Base-by-base conservation (phyloP, 2,113 vertebrate genomes). In the Carassius auratus region DNA sequence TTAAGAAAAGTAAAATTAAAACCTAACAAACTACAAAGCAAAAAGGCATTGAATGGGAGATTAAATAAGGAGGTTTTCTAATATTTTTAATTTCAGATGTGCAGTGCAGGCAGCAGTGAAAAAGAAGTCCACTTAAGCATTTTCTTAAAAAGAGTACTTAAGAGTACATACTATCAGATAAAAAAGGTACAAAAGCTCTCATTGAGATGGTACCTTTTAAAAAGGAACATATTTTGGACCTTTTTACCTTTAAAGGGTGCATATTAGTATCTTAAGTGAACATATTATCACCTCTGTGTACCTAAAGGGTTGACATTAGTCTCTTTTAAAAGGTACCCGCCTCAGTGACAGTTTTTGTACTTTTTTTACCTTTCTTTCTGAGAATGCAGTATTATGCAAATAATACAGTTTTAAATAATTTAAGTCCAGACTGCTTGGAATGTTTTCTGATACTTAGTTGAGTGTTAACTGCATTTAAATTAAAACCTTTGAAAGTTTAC, bases 1-100 rank as follows among this genome's bases (percentile, higher is more conserved):
- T 81, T 30, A 81, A 64, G 26, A 81, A 68, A 68, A 81, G 17
- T 81, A 10, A 81, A 81, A 68, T 52, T 81, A 81, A 66, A 81
- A 21, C 79, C 42, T 50, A 33, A 26, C 26, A 68, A 23, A 4
- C 33, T 14, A 80, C n/a, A 76, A 76, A 76, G 23, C 74, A n/a
- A 75, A 50, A 75, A n/a, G 10, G 23, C 36, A 50, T 30, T 30
- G 23, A 13, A 55, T 33, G 6, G 19, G 13, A 33, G 1, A 15
- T 76, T 7, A 50, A 76, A 76, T 52, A 48, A 15, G 6, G n/a
- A 15, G n/a, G 3, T 50, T 52, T 50, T 8, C n/a, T 76, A 14
- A n/a, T 52, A n/a, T 48, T 50, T 75, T 50, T 75, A 4, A n/a
- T 74, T 74, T 45, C 19, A 57, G 17, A 57, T 57, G 55, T 42